phyloP scores from a whole-genome alignment of 2,888 invertebrate species.

The Uloborus plumipes region DNA sequence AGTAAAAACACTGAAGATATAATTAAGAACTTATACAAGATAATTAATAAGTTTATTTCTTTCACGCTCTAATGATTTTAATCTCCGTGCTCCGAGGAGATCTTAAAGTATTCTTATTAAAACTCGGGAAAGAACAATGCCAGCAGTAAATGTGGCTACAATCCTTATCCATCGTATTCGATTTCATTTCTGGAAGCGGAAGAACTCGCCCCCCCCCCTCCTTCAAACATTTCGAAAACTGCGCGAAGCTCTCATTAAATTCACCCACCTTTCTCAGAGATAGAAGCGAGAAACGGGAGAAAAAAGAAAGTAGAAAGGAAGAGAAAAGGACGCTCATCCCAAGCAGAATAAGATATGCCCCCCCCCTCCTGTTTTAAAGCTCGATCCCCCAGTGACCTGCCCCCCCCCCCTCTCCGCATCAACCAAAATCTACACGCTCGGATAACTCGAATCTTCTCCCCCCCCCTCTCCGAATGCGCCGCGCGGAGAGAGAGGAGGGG shows the following conservation, averaged over 20 bases:
- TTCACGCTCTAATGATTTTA: too few relatives aligned
- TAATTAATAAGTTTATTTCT: too few relatives aligned
- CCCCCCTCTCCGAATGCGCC: slow-evolving; percentile 7
- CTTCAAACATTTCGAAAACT: not conserved
- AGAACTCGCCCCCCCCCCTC: not conserved
- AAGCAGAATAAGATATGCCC: slow-evolving; percentile 62
- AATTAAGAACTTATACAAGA: too few relatives aligned
- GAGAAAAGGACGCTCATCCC: slow-evolving; percentile 39
- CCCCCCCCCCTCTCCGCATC: slow-evolving; percentile 35
- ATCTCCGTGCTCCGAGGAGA: too few relatives aligned
- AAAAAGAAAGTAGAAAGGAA: slow-evolving; percentile 1
- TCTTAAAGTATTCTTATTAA: too few relatives aligned
- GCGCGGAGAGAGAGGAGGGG: slow-evolving; percentile 19
- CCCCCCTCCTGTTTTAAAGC: slow-evolving; percentile 15
- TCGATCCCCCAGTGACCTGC: slow-evolving; percentile 44
- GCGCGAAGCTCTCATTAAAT: not conserved
- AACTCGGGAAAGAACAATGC: too few relatives aligned
- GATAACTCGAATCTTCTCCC: slow-evolving; percentile 33
- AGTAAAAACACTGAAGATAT: too few relatives aligned
- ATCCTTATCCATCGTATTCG: too few relatives aligned
- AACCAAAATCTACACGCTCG: slow-evolving; percentile 63
- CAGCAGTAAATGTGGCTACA: too few relatives aligned
- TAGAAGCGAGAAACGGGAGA: not conserved
- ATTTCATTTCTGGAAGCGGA: too few relatives aligned
- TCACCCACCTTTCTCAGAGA: not conserved